Conservation (phyloP, 2,888 invertebrate species). For the Lithophane leautieri region DNA sequence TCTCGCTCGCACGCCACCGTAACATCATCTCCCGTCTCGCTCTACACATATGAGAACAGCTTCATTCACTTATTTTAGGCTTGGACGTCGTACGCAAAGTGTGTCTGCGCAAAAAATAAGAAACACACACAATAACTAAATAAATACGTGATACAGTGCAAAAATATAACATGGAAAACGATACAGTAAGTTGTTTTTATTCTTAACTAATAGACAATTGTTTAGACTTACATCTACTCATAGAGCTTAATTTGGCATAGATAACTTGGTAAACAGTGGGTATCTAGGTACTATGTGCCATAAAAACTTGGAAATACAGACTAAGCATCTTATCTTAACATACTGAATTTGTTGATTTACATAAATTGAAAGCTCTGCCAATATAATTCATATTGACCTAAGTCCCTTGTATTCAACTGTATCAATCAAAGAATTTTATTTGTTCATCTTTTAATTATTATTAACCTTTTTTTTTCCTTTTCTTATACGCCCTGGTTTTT, state of each 20-base stretch:
- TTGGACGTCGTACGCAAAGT: conserved; percentile 67
- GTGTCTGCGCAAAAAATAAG: conserved; percentile 58
- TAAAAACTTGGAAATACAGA: not conserved
- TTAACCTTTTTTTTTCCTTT: too few species aligned
- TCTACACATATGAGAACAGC: conserved; percentile 66
- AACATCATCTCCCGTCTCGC: conserved; percentile 65
- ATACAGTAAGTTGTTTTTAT: conserved; percentile 45
- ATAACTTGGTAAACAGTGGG: conserved; percentile 6
- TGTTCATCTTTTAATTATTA: too few species aligned
- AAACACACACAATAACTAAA: conserved; percentile 27
- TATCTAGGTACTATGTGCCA: not conserved
- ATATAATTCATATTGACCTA: not conserved
- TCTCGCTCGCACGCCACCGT: conserved; percentile 71
- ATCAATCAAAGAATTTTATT: too few species aligned
- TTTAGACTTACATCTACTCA: not conserved
- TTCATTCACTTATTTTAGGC: conserved; percentile 70
- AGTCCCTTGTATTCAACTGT: too few species aligned
- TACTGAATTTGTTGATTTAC: not conserved
- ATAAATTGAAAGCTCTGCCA: not conserved
- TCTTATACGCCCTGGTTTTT: too few species aligned
- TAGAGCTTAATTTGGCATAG: conserved; percentile 13
- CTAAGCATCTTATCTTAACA: not conserved
- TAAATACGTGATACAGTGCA: conserved; percentile 36
- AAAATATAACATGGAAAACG: conserved; percentile 50
- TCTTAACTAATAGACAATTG: not conserved